Conservation (phyloP, 1,140 invertebrate genomes). For the Anoplolepis gracilipes region DNA sequence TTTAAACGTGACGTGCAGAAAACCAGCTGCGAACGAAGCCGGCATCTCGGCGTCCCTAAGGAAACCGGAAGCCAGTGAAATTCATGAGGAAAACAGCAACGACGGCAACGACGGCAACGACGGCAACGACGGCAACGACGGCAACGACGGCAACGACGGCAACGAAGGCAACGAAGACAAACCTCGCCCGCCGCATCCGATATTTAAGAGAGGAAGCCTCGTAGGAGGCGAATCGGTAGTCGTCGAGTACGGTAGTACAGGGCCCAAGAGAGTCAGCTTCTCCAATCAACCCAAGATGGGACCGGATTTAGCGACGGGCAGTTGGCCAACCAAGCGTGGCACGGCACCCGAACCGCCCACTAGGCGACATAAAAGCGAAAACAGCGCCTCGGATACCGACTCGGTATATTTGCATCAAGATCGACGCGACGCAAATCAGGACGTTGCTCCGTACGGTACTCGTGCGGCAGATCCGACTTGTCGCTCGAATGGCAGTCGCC, state of each 20-base stretch:
- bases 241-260: constrained; percentile 79
- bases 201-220: constrained; percentile 87
- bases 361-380: constrained; percentile 80
- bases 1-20: constrained; percentile 17
- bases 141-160: constrained; percentile 23
- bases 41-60: neutral
- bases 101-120: constrained; percentile 66
- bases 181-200: constrained; percentile 80
- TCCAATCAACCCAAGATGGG: constrained; percentile 79
- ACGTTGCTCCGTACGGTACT: constrained; percentile 63
- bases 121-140: constrained; percentile 24
- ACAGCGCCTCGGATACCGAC: constrained; percentile 72
- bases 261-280: constrained; percentile 86
- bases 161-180: constrained; percentile 62
- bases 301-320: constrained; percentile 68
- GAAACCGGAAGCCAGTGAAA: constrained; percentile 49
- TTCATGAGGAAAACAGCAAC: constrained; percentile 70
- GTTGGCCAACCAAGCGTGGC: constrained; percentile 87
- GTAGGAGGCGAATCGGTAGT: constrained; percentile 77
- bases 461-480: neutral
- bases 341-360: constrained; percentile 87
- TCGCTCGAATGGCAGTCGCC: neutral
- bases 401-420: constrained; percentile 69
- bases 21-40: neutral
- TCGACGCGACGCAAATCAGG: constrained; percentile 66